Percentiles rank a stretch among this genome's conserved stretches.
These are phyloP conservation scores for Rhagophthalmus giganteus DNA, from an alignment of 2,888 invertebrate species.

Conservation along the genomic window DNA sequence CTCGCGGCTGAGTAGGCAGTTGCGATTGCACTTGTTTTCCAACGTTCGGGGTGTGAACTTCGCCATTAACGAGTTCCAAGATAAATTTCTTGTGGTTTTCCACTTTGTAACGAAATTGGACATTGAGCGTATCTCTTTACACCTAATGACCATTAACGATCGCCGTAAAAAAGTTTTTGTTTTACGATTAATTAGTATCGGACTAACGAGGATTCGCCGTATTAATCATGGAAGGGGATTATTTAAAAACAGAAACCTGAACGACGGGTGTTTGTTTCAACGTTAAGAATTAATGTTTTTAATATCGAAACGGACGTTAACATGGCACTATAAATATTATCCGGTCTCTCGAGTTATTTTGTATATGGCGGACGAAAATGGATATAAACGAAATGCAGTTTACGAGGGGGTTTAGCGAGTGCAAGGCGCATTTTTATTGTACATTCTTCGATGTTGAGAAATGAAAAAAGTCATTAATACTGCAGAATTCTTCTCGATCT, in stretches of 20 bases:
- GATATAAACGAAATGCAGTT: too few relatives aligned
- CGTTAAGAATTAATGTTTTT: constrained; percentile 39
- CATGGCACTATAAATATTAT: constrained; percentile 38
- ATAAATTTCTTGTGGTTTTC: constrained; percentile 9
- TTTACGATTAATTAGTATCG: constrained; percentile 25
- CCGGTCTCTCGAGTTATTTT: constrained; percentile 29
- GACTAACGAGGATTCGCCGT: constrained; percentile 1
- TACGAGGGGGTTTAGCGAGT: too few relatives aligned
- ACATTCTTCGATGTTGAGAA: too few relatives aligned
- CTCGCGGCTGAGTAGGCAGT: constrained; percentile 38
- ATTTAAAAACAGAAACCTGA: constrained; percentile 34
- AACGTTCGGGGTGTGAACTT: constrained; percentile 40
- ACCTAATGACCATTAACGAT: constrained; percentile 12
- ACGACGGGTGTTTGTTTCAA: constrained; percentile 25
- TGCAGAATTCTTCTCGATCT: too few relatives aligned
- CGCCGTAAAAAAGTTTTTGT: constrained; percentile 25
- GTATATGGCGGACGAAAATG: constrained; percentile 13
- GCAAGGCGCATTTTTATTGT: too few relatives aligned
- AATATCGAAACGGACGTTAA: constrained; percentile 36
- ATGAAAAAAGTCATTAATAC: too few relatives aligned
- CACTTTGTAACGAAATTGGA: constrained; percentile 8
- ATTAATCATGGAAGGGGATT: too few relatives aligned
- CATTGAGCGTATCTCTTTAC: constrained; percentile 1
- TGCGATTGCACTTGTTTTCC: constrained; percentile 42
- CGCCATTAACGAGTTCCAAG: constrained; percentile 9